Conservation (phyloP, 2,888 invertebrate species). For the Deroplatys truncata region DNA sequence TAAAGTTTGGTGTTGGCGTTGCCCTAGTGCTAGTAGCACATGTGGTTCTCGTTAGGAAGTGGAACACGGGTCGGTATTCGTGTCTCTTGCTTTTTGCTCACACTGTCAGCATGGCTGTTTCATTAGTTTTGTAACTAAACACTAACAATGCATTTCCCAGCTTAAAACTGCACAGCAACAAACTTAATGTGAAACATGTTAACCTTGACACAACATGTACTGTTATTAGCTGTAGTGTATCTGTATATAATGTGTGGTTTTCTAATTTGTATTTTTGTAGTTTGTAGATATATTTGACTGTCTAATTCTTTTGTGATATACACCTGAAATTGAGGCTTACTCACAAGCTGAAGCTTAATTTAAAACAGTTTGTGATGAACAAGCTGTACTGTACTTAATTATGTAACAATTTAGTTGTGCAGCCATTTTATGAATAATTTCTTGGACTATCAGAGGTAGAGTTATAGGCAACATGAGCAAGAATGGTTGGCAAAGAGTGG, state of each 20-base stretch:
- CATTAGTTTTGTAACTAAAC: constrained; percentile 22
- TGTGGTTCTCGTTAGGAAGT: constrained; percentile 76
- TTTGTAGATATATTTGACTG: neutral
- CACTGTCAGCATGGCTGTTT: constrained; percentile 24
- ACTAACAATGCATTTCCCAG: constrained; percentile 27
- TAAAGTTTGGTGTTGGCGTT: constrained; percentile 81
- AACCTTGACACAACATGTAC: neutral
- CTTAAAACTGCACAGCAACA: neutral
- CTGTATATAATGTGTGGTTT: neutral
- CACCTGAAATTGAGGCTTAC: no score
- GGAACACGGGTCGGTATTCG: constrained; percentile 44
- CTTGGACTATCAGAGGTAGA: no score
- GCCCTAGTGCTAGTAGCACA: constrained; percentile 81
- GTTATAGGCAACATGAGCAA: no score
- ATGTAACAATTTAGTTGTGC: no score
- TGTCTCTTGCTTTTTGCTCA: neutral
- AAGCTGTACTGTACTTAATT: no score
- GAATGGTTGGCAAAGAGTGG: no score
- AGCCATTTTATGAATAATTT: no score
- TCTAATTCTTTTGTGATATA: neutral
- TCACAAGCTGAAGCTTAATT: no score
- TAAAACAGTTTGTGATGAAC: no score
- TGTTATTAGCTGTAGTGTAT: neutral
- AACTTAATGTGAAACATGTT: neutral
- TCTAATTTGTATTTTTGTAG: neutral